phyloP scores from a whole-genome alignment of 1,140 invertebrate genomes.

The Megathymus violae region DNA sequence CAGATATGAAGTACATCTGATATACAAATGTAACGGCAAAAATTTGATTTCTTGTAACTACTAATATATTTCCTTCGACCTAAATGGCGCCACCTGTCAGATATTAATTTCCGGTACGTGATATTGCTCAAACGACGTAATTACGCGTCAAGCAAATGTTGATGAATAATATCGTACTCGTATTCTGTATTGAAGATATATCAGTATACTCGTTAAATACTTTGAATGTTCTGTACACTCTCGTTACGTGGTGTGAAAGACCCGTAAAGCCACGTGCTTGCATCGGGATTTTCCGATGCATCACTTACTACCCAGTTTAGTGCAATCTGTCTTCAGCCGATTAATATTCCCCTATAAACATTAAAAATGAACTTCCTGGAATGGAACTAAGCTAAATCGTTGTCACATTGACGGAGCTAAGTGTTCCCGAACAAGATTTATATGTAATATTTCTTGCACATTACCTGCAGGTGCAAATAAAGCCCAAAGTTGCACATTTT shows the following conservation, averaged over 20 bases:
- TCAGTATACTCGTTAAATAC: neutral
- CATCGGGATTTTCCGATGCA: conserved; percentile 33
- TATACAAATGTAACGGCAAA: neutral
- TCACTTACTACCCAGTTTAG: conserved; percentile 5
- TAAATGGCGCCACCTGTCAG: conserved; percentile 53
- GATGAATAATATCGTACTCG: conserved; percentile 38
- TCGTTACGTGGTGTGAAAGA: no score
- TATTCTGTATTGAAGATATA: conserved; percentile 17
- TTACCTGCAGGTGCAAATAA: conserved; percentile 49
- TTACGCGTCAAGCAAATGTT: conserved; percentile 59
- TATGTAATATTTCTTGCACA: conserved; percentile 47
- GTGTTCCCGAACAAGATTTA: conserved; percentile 35
- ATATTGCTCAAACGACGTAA: conserved; percentile 49
- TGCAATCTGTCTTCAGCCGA: conserved; percentile 4
- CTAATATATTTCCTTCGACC: conserved; percentile 17
- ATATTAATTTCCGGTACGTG: conserved; percentile 76
- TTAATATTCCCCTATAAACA: neutral
- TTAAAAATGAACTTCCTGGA: conserved; percentile 3
- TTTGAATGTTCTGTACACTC: neutral
- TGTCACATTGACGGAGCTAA: conserved; percentile 9
- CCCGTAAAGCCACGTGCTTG: conserved; percentile 24
- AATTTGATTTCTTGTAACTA: neutral
- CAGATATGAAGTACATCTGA: neutral
- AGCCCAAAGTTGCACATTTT: conserved; percentile 59
- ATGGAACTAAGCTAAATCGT: neutral